Evolutionary conservation across 2,888 invertebrate genomes (phyloP).

Genomic region (Plagodis dolabraria): DNA sequence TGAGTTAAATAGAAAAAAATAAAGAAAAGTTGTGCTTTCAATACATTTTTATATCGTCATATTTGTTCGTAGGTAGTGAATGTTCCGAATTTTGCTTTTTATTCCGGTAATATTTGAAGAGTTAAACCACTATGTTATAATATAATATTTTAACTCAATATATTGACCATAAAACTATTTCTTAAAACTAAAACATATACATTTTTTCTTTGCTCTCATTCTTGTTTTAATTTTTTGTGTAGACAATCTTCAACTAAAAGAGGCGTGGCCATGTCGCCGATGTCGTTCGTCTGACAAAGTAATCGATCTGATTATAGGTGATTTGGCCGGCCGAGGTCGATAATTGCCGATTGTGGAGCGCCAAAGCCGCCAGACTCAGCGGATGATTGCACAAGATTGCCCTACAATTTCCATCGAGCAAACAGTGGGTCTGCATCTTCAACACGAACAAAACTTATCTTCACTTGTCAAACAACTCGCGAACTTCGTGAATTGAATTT

Average conservation of each 20-base stretch:
- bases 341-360: constrained; percentile 57
- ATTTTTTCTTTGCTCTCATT: too few species aligned
- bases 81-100: too few species aligned
- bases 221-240: not conserved
- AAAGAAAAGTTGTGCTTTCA: not conserved
- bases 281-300: constrained; percentile 14
- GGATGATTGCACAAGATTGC: constrained; percentile 69
- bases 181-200: too few species aligned
- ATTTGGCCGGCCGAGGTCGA: constrained; percentile 39
- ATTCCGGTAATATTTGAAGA: too few species aligned
- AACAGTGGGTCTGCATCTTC: constrained; percentile 46
- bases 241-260: not conserved
- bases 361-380: constrained; percentile 43
- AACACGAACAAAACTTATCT: constrained; percentile 35
- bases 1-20: not conserved
- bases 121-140: too few species aligned
- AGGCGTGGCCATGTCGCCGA: constrained; percentile 26
- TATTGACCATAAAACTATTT: too few species aligned
- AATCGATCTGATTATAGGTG: constrained; percentile 15
- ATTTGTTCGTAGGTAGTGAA: too few species aligned
- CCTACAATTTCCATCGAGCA: constrained; percentile 61
- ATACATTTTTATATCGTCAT: not conserved
- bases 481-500: constrained; percentile 38
- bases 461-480: constrained; percentile 50
- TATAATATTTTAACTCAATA: too few species aligned